Conservation (phyloP, 2,797 vertebrate species). For the Vireo griseus region DNA sequence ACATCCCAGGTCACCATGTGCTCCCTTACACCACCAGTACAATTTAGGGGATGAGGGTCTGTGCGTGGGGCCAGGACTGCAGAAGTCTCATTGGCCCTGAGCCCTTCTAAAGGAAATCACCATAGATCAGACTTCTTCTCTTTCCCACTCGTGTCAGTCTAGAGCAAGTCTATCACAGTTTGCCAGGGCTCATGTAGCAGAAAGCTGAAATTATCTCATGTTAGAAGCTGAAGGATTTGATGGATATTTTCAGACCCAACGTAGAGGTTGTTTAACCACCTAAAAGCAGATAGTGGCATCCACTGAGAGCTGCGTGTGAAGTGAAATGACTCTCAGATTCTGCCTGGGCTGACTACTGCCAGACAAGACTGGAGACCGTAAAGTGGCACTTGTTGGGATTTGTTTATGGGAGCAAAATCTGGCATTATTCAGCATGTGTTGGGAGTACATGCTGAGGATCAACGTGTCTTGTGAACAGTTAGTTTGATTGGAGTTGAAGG, state of each 20-base stretch:
- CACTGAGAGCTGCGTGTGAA: background rate
- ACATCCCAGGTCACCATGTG: background rate
- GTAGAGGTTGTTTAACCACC: conserved; percentile 13
- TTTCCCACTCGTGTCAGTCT: background rate
- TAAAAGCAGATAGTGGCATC: conserved; percentile 4
- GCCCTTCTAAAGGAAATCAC: background rate
- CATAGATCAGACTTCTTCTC: background rate
- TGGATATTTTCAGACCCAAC: background rate
- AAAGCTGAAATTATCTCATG: background rate
- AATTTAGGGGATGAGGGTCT: background rate
- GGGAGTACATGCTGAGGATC: background rate
- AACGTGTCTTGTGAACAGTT: background rate
- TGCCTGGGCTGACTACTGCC: background rate
- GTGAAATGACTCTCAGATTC: background rate
- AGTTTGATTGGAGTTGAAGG: background rate
- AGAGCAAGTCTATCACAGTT: background rate
- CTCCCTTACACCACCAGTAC: background rate
- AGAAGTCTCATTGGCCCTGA: background rate
- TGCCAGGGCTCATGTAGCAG: background rate
- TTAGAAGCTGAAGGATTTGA: background rate
- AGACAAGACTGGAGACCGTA: background rate
- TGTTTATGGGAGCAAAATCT: background rate
- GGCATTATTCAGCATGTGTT: background rate
- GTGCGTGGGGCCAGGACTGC: fast-evolving
- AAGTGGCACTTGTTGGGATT: background rate